Base-by-base conservation (phyloP, 1,140 invertebrate genomes). In the Sinonovacula constricta region DNA sequence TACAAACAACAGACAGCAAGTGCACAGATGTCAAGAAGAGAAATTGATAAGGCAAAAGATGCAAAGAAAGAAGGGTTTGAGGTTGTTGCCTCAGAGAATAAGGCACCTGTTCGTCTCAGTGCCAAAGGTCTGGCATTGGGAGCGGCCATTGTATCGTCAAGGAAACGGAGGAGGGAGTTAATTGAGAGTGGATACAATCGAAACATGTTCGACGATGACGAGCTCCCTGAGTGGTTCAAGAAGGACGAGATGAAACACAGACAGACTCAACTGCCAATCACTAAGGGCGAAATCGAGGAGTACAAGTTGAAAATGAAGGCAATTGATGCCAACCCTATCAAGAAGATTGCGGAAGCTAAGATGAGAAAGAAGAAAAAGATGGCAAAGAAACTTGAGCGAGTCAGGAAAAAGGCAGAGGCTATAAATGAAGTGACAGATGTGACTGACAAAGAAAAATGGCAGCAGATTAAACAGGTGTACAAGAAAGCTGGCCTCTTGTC, bases 281-380 rank as follows among this genome's bases (percentile, higher is more conserved):
- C 96, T 34, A 94, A 95, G 92, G 92, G 92, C 59, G 90, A 92
- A 81, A 88, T 94, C 18, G 63, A 90, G 39, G 89, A 92, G 69
- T 94, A 94, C 80, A 91, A 91, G 82, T 85, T 93, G 66, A 89
- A 91, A 74, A 83, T 96, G 26, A 94, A 96, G 91, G 97, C 98
- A 81, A 94, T 99, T 4, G 97, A 99, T 91, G 95, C 95, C 0
- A 92, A 97, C 66, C 97, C 98, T 18, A 98, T 99, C 57, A 99
- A 99, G 91, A 99, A 99, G 93, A 96, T 99, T 0, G 94, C 98
- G 81, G 97, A 99, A 92, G 99, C 99, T 0, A 99, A 99, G 90
- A 96, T 97, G 0, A 94, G 99, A 57, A 99, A 99, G 93, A 98
- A 99, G 94, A 95, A 94, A 88, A 94, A 96, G 80, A 94, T 95